Conservation (phyloP, 1,140 invertebrate genomes). For the Cataglyphis hispanica region DNA sequence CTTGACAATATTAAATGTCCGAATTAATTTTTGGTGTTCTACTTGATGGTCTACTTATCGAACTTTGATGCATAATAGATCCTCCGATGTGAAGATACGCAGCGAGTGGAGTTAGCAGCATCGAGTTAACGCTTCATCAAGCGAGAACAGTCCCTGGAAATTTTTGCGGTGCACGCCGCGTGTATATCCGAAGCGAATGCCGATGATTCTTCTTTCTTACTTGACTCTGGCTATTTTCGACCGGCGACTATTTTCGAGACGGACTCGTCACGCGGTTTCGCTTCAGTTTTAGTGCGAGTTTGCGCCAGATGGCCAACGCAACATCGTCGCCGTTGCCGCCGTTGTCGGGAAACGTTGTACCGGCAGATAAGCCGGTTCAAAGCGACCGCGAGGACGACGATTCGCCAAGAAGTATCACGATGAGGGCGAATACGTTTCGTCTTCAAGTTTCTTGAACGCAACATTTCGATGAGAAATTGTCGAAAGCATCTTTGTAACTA, state of each 20-base stretch:
- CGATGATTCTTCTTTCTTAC: constrained; percentile 81
- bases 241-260: constrained; percentile 85
- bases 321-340: constrained; percentile 63
- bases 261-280: constrained; percentile 83
- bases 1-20: not conserved
- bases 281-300: constrained; percentile 81
- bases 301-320: constrained; percentile 82
- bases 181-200: constrained; percentile 66
- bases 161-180: constrained; percentile 45
- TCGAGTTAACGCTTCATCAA: constrained; percentile 22
- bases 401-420: not conserved
- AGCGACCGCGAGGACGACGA: not conserved
- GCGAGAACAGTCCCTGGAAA: constrained; percentile 66
- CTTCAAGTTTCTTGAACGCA: not conserved
- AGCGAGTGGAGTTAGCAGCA: not conserved
- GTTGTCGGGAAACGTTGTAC: constrained; percentile 49
- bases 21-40: not conserved
- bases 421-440: not conserved
- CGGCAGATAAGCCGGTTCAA: constrained; percentile 62
- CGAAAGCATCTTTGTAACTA: not conserved
- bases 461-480: not conserved
- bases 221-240: constrained; percentile 84
- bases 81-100: not conserved
- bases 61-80: constrained; percentile 3
- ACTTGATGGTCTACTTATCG: not conserved